phyloP scores from a whole-genome alignment of 2,888 invertebrate species.

The Bembecia ichneumoniformis region DNA sequence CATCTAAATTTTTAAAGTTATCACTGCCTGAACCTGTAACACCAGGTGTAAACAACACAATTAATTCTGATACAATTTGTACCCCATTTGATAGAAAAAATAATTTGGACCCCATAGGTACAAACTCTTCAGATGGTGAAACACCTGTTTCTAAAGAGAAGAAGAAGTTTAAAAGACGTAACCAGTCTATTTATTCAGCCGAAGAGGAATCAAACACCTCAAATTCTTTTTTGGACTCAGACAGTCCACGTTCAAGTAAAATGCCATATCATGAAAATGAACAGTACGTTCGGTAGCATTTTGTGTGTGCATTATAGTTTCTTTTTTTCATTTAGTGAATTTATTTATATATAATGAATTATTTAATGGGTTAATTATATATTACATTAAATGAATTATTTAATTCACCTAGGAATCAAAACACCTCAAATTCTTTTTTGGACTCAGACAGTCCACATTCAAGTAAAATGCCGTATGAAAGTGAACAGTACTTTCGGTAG shows the following conservation, averaged over 20 bases:
- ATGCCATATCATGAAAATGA: constrained; percentile 9
- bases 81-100: constrained; percentile 21
- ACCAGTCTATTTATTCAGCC: constrained; percentile 52
- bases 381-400: too few species aligned
- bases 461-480: too few species aligned
- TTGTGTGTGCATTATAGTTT: too few species aligned
- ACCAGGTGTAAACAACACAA: constrained; percentile 27
- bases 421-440: too few species aligned
- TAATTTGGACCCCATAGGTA: constrained; percentile 2
- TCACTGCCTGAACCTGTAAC: constrained; percentile 54
- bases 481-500: too few species aligned
- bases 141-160: constrained; percentile 33
- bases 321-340: too few species aligned
- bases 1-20: constrained; percentile 39
- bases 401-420: too few species aligned
- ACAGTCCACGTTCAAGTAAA: constrained; percentile 39
- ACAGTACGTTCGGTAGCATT: not conserved
- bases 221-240: constrained; percentile 25
- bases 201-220: constrained; percentile 38
- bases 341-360: too few species aligned
- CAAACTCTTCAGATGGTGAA: constrained; percentile 24
- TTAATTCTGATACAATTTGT: not conserved
- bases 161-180: constrained; percentile 60
- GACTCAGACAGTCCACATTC: too few species aligned
- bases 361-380: too few species aligned